phyloP scores from a whole-genome alignment of 2,797 vertebrate genomes.

The Phataginus tetradactyla region DNA sequence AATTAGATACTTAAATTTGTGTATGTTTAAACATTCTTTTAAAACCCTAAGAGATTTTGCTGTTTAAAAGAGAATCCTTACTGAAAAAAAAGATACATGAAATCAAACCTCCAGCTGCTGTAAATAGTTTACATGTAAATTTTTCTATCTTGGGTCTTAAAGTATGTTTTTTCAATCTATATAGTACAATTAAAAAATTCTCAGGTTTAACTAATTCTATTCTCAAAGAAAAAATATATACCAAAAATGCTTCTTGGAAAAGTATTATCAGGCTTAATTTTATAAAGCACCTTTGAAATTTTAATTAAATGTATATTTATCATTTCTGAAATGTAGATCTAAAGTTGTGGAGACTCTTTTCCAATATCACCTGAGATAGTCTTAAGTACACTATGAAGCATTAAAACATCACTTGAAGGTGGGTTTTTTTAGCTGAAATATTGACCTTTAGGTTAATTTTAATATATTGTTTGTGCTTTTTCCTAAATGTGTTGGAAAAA shows the following conservation, averaged over 20 bases:
- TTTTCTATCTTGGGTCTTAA: neutral
- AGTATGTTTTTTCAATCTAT: neutral
- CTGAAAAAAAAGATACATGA: neutral
- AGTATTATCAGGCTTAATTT: neutral
- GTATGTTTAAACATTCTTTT: neutral
- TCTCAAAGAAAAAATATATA: neutral
- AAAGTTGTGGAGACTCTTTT: neutral
- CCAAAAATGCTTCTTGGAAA: neutral
- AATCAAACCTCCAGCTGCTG: neutral
- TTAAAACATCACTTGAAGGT: neutral
- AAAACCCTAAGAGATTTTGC: neutral
- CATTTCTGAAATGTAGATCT: neutral
- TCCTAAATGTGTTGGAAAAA: neutral
- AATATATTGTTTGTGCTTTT: neutral
- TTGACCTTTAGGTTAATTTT: neutral
- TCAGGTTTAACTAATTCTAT: neutral
- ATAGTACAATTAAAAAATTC: neutral
- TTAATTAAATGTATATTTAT: neutral
- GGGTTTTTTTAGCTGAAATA: neutral
- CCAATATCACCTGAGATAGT: neutral
- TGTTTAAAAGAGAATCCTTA: neutral
- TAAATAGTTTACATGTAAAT: neutral
- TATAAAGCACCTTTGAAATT: neutral
- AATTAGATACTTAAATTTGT: neutral
- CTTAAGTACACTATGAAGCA: neutral